phyloP scores from a whole-genome alignment of 2,113 vertebrate species.

The Pollachius pollachius region DNA sequence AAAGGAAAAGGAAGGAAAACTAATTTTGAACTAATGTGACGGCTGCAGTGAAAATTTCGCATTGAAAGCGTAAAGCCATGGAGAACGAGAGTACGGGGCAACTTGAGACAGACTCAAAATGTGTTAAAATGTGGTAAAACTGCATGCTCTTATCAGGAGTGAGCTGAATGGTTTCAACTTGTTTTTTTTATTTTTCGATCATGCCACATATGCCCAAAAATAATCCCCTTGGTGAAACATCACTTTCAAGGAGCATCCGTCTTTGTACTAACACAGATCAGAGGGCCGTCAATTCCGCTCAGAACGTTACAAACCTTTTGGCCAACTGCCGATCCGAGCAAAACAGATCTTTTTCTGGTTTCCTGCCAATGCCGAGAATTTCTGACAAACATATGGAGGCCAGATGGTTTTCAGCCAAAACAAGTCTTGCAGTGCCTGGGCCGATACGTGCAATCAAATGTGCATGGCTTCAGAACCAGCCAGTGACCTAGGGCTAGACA shows the following conservation, averaged over 20 bases:
- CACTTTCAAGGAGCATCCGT: conserved; percentile 17
- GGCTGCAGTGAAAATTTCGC: too few species aligned
- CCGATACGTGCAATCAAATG: conserved; percentile 41
- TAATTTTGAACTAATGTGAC: neutral
- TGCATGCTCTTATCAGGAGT: neutral
- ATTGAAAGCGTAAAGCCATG: neutral
- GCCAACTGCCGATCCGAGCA: conserved; percentile 38
- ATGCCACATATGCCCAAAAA: neutral
- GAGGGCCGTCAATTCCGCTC: conserved; percentile 25
- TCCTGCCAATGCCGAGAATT: conserved; percentile 42
- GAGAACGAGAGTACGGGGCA: neutral
- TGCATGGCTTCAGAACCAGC: conserved; percentile 27
- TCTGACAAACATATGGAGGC: conserved; percentile 62
- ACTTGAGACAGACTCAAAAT: neutral
- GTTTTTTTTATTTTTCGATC: neutral
- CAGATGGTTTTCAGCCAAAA: conserved; percentile 60
- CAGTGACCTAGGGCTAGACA: conserved; percentile 50
- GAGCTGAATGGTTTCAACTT: neutral
- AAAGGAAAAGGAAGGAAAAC: neutral
- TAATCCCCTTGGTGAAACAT: conserved; percentile 5
- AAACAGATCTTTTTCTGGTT: conserved; percentile 43
- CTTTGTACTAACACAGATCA: conserved; percentile 35
- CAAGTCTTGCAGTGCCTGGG: conserved; percentile 33
- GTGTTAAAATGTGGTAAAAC: neutral
- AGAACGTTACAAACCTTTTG: conserved; percentile 21